Evolutionary conservation across 2,113 vertebrate genomes (phyloP).

Genomic region (Thunnus maccoyii): DNA sequence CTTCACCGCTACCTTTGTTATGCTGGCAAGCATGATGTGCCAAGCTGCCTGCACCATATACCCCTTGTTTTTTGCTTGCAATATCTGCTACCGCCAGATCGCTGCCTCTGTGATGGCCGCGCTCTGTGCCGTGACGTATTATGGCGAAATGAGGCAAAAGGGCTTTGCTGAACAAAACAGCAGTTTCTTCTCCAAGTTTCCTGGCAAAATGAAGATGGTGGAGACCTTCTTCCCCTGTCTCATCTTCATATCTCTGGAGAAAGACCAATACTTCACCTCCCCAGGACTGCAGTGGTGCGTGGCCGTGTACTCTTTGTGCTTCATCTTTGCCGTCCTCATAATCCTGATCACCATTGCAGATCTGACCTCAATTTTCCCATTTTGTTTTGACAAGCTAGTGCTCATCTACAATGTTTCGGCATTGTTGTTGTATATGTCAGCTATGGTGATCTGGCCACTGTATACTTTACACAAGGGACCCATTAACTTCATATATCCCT

Average conservation of each 20-base stretch:
- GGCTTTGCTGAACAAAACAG: constrained; percentile 82
- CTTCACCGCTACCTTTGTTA: constrained; percentile 89
- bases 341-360: constrained; percentile 83
- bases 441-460: constrained; percentile 88
- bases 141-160: constrained; percentile 83
- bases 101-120: constrained; percentile 85
- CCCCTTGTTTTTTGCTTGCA: constrained; percentile 79
- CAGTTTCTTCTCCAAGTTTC: constrained; percentile 89
- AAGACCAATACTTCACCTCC: accelerated
- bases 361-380: constrained; percentile 75
- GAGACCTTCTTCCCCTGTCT: constrained; percentile 89
- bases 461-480: constrained; percentile 74
- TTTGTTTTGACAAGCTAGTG: constrained; percentile 83
- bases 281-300: constrained; percentile 86
- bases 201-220: constrained; percentile 91
- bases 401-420: constrained; percentile 86
- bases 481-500: background rate
- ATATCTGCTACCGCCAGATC: constrained; percentile 56
- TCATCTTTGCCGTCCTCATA: constrained; percentile 87
- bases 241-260: constrained; percentile 88
- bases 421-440: constrained; percentile 85
- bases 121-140: constrained; percentile 84
- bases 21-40: constrained; percentile 87
- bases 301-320: constrained; percentile 89
- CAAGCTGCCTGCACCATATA: constrained; percentile 88